A percentile compares a stretch with the other conserved stretches of the same genome.
Evolutionary conservation across 1,140 invertebrate genomes (phyloP).

Genomic region (Microvelia longipes): DNA sequence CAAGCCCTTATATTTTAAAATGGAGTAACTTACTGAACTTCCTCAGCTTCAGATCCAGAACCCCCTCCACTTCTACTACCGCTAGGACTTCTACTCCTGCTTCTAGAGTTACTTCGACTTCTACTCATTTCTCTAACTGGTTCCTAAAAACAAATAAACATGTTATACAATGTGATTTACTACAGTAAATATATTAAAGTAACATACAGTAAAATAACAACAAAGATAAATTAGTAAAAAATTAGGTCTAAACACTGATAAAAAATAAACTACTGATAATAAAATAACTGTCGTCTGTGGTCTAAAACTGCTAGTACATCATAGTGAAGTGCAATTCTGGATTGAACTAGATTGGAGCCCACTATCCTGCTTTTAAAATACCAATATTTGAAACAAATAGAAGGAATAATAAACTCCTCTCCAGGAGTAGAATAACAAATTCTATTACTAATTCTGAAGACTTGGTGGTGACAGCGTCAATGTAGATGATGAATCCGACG

Average conservation of each 20-base stretch:
- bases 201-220: background rate
- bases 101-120: slow-evolving; percentile 15
- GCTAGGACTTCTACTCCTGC: slow-evolving; percentile 14
- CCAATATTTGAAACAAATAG: too few species aligned
- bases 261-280: background rate
- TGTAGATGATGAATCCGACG: too few species aligned
- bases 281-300: too few species aligned
- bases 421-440: too few species aligned
- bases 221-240: background rate
- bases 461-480: too few species aligned
- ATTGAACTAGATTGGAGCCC: too few species aligned
- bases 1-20: too few species aligned
- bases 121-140: slow-evolving; percentile 8
- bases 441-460: too few species aligned
- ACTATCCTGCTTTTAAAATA: too few species aligned
- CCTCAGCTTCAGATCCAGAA: slow-evolving; percentile 20
- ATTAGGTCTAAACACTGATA: background rate
- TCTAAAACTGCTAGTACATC: too few species aligned
- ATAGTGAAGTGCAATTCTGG: too few species aligned
- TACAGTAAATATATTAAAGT: background rate
- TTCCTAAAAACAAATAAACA: slow-evolving; percentile 7
- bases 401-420: too few species aligned
- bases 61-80: slow-evolving; percentile 18
- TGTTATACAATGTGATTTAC: background rate
- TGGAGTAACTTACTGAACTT: slow-evolving; percentile 6